A percentile compares a stretch with the other conserved stretches of the same genome.
phyloP scores from a whole-genome alignment of 2,797 vertebrate genomes.

The Pogoniulus pusillus region DNA sequence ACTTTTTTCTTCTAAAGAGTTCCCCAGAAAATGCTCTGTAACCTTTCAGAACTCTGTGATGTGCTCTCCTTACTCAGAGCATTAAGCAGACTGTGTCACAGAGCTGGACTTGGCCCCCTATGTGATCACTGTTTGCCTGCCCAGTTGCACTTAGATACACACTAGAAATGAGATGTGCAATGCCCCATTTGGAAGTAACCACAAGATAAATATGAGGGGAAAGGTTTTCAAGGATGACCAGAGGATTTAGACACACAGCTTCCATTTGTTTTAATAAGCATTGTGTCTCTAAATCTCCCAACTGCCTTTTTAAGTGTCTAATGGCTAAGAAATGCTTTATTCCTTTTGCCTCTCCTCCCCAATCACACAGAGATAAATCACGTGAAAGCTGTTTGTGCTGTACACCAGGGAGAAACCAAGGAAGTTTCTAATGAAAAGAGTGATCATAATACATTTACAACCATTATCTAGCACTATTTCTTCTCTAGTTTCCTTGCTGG shows the following conservation, averaged over 20 bases:
- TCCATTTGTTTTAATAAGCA: conserved; percentile 16
- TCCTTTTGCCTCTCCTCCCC: conserved; percentile 11
- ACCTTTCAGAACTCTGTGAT: background rate
- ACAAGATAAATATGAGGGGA: background rate
- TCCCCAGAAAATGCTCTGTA: background rate
- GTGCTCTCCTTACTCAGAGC: background rate
- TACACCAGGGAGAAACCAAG: conserved; percentile 31
- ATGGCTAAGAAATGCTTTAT: background rate
- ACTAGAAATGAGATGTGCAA: background rate
- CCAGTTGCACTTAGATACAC: background rate
- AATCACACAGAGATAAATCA: conserved; percentile 29
- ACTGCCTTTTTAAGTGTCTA: conserved; percentile 1
- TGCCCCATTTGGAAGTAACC: background rate
- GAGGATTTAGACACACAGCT: background rate
- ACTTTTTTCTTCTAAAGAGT: accelerated
- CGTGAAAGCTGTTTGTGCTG: background rate
- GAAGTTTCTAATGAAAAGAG: conserved; percentile 42
- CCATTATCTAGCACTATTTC: conserved; percentile 23
- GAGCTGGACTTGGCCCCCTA: background rate
- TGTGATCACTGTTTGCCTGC: background rate
- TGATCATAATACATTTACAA: background rate
- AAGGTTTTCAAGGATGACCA: background rate
- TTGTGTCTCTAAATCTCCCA: background rate
- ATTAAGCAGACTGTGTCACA: background rate
- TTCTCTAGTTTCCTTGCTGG: conserved; percentile 22